A percentile compares a stretch with the other conserved stretches of the same genome.
phyloP scores from a whole-genome alignment of 2,797 vertebrate genomes.

The Enteromius mattozi region DNA sequence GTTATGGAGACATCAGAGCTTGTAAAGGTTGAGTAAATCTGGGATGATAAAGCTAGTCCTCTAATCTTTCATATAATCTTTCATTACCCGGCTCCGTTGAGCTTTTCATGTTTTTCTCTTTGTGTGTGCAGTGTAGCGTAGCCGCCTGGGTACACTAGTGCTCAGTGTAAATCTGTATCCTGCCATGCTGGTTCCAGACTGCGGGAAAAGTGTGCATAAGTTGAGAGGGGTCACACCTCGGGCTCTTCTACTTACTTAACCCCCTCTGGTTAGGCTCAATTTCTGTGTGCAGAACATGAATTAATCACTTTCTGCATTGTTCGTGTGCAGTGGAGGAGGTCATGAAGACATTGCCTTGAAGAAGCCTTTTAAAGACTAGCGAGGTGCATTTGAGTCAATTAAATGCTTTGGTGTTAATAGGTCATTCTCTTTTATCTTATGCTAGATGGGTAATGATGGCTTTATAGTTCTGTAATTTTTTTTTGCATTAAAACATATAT shows the following conservation, averaged over 20 bases:
- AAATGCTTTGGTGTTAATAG: background rate
- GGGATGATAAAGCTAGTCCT: slow-evolving; percentile 26
- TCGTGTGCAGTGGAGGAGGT: background rate
- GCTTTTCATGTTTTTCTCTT: slow-evolving; percentile 45
- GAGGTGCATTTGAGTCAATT: background rate
- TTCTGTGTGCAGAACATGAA: slow-evolving; percentile 37
- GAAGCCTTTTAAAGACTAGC: background rate
- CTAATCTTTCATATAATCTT: slow-evolving; percentile 46
- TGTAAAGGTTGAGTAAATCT: slow-evolving; percentile 47
- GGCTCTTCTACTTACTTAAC: slow-evolving; percentile 51
- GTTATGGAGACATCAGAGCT: slow-evolving; percentile 46
- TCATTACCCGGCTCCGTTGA: slow-evolving; percentile 22
- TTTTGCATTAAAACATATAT: background rate
- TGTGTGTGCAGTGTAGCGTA: slow-evolving; percentile 42
- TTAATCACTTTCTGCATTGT: slow-evolving; percentile 68
- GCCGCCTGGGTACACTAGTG: slow-evolving; percentile 43
- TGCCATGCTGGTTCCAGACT: slow-evolving; percentile 60
- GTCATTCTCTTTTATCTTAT: slow-evolving; percentile 3
- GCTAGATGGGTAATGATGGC: background rate
- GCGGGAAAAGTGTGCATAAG: slow-evolving; percentile 9
- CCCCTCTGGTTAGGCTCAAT: slow-evolving; percentile 53
- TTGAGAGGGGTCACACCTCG: slow-evolving; percentile 17
- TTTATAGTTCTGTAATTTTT: background rate
- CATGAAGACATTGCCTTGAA: background rate
- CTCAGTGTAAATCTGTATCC: slow-evolving; percentile 25